Evolutionary conservation across 2,797 vertebrate species (phyloP), one percentile per base, ranked within the genome.

Genomic region (Propithecus deckenii): DNA sequence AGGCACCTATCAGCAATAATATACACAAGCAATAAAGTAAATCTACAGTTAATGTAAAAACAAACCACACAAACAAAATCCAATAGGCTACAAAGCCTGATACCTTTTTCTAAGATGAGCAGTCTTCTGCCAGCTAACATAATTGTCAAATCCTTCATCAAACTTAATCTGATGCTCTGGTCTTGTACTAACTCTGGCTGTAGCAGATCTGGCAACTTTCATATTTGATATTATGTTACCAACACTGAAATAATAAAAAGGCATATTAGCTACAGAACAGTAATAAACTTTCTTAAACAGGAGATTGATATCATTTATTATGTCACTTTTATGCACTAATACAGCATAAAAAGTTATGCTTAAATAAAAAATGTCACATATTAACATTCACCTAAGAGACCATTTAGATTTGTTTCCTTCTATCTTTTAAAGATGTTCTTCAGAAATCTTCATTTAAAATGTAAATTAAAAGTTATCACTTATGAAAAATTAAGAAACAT

Each of bases 181-280:
- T 57, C 89, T 94, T 6, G 14, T 23, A 0, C 75, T 94, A 46
- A 94, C 87, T 83, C 98, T 98, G 55, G 15, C 75, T 28, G 85
- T 86, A 18, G 97, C 3, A 0, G 95, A 98, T 90, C 52, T 99
- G 76, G 98, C 98, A 65, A 99, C 97, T 89, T 99, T 99, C 99
- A 99, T 99, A 96, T 99, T 98, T 79, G 99, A 98, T 89, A 99
- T 99, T 84, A 99, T 98, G 0, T 97, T 97, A 87, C 99, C 99
- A 98, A 98, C 97, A 98, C 97, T 74, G 89, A 92, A 97, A 96
- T 30, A 97, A 96, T 23, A 95, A 84, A 97, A 97, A 98, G 4
- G 0, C 55, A 28, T 13, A 0, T 63, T 72, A 96, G 13, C n/a
- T 86, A 9, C 0, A 25, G 94, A 72, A 52, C 5, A 52, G 50